Conservation (phyloP, 2,888 invertebrate species). For the Anthoptus insignis region DNA sequence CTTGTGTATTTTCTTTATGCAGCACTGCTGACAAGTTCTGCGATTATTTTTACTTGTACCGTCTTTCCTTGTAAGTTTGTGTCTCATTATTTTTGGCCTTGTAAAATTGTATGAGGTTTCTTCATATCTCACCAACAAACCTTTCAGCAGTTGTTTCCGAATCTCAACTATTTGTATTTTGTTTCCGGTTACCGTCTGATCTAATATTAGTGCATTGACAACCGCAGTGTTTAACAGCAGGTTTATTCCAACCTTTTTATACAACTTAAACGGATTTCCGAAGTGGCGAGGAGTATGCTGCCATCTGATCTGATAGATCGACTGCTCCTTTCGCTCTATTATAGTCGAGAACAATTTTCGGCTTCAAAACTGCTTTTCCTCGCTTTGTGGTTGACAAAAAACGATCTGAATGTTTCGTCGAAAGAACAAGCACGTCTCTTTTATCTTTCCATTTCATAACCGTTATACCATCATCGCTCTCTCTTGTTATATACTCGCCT, state of each 20-base stretch:
- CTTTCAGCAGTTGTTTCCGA: slow-evolving; percentile 20
- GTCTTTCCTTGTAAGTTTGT: no score
- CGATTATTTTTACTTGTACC: no score
- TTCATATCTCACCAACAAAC: slow-evolving; percentile 1
- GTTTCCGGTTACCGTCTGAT: slow-evolving; percentile 21
- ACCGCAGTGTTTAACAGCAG: slow-evolving; percentile 53
- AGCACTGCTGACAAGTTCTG: no score
- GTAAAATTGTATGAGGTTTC: slow-evolving; percentile 37
- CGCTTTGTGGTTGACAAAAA: no score
- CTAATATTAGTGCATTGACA: slow-evolving; percentile 48
- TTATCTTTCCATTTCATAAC: no score
- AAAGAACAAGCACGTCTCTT: no score
- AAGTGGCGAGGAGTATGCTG: slow-evolving; percentile 50
- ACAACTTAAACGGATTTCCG: slow-evolving; percentile 55
- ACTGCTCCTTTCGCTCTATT: slow-evolving; percentile 51
- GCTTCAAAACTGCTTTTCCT: no score
- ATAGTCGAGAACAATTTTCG: no score
- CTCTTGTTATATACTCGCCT: no score
- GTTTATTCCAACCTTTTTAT: slow-evolving; percentile 51
- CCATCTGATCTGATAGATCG: slow-evolving; percentile 55
- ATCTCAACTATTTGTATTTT: slow-evolving; percentile 28
- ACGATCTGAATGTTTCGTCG: no score
- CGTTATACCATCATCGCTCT: no score
- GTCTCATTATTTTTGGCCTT: slow-evolving; percentile 41
- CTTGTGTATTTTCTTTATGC: no score